Base-by-base conservation (phyloP, 2,113 vertebrate genomes). In the Noturus placidus region DNA sequence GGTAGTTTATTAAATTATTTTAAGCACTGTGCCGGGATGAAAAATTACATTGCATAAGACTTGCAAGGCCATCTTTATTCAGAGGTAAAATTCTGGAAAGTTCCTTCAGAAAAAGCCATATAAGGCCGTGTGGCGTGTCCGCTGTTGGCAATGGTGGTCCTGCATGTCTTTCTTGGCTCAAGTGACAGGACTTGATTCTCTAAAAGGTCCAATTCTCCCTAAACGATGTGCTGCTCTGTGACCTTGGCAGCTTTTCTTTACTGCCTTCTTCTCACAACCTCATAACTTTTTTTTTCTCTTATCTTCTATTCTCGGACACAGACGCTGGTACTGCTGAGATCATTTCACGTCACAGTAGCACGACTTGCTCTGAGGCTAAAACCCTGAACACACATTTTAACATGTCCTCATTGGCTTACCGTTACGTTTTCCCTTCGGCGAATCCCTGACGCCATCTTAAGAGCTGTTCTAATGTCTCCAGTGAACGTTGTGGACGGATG, bases 231-330 rank as follows among this genome's bases (percentile, higher is more conserved):
- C 65, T 65, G 77, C n/a, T 56, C 86, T 15, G 33, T 67, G 82
- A 87, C 89, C 83, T 57, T 82, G 83, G 35, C 69, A 85, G 38
- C 46, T 57, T 67, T 5, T 22, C 79, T 79, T 52, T 59, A 11
- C 56, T 59, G 77, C 86, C 54, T 33, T 85, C 35, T 82, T 89
- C 86, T 65, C 76, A 89, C 88, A 93, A 89, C 87, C 86, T 38
- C n/a, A 13, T 20, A 78, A 61, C 87, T 50, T 85, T 76, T 70
- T 50, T 76, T 76, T 25, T 30, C 56, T 7, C 14, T 65, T 61
- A 72, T 88, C 80, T 54, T 70, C 82, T 82, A 72, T 86, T 86
- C 61, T 19, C 9, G 61, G 85, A 69, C 42, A 1, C 13, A 8
- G 27, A n/a, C 8, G 42, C 27, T 54, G 50, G 76, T 54, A 54